Base-by-base conservation (phyloP, 2,797 vertebrate species). In the Microchirus variegatus region DNA sequence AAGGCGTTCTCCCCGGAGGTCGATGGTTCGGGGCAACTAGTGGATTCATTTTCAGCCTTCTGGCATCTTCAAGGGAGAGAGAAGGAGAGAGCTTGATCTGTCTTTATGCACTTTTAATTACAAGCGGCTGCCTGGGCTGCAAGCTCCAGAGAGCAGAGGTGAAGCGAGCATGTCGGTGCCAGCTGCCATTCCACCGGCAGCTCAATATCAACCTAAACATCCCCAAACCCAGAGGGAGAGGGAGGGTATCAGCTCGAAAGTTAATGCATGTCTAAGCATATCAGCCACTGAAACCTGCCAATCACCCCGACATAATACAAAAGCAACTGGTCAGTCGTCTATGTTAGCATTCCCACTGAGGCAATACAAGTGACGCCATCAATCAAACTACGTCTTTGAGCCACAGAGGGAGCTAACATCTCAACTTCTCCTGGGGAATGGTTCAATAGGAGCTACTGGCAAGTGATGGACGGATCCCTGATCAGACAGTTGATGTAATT, bases 61-160 rank as follows among this genome's bases (percentile, higher is more conserved):
- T 74, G 64, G 63, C 43, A 61, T 79, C 64, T 78, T 72, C 60
- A 62, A 11, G 15, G 19, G 41, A 53, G 54, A 37, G 58, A 70
- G 65, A 48, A 18, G 8, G 71, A 73, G 56, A 61, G 69, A 55
- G 58, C 71, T 59, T 81, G 71, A 84, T 83, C 84, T 75, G 73
- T 70, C 72, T 82, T 82, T 67, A 82, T 78, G 76, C 51, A 37
- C 75, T 76, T 83, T 87, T 86, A 90, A 91, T 91, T 87, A 87
- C 79, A 82, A 77, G 63, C 51, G 70, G 59, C 75, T 78, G 86
- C 70, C 68, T 61, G 51, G 77, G 62, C 71, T 77, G 43, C 12
- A 47, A 46, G 75, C 82, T 80, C 77, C 68, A 35, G 82, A 70
- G 87, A 82, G 45, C 63, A 72, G 79, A 88, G 78, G 84, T 90